phyloP scores from a whole-genome alignment of 2,888 invertebrate species.

The Serripes groenlandicus region DNA sequence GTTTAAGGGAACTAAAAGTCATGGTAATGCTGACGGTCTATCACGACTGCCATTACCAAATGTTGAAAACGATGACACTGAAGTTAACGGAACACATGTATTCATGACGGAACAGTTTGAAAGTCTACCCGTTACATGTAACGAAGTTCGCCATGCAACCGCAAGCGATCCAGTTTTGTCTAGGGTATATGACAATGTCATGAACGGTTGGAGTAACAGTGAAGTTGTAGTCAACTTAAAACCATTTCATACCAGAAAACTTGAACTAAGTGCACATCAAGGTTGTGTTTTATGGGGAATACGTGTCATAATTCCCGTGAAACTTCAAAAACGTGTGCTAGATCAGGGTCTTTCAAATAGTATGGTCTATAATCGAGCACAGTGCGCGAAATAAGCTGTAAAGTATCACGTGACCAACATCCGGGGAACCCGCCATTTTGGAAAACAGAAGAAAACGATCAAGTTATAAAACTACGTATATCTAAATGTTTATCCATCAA shows the following conservation, averaged over 20 bases:
- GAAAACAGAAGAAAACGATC: too few relatives aligned
- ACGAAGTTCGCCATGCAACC: constrained; percentile 7
- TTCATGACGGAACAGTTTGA: too few relatives aligned
- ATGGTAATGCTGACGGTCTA: constrained; percentile 82
- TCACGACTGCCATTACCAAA: constrained; percentile 70
- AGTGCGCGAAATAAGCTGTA: too few relatives aligned
- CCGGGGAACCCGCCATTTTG: too few relatives aligned
- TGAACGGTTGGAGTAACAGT: constrained; percentile 50
- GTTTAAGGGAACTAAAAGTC: constrained; percentile 71
- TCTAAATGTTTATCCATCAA: too few relatives aligned
- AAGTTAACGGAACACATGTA: constrained; percentile 1
- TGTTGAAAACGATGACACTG: constrained; percentile 7
- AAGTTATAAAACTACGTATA: too few relatives aligned
- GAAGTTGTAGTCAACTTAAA: too few relatives aligned
- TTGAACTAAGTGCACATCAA: constrained; percentile 61
- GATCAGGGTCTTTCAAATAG: too few relatives aligned
- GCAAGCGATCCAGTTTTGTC: not conserved
- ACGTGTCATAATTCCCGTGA: constrained; percentile 74
- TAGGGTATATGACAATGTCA: constrained; percentile 15
- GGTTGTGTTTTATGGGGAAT: constrained; percentile 71
- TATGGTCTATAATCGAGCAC: too few relatives aligned
- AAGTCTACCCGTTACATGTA: constrained; percentile 14
- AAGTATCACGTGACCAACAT: too few relatives aligned
- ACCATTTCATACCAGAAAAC: too few relatives aligned
- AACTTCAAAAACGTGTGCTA: constrained; percentile 66